Evolutionary conservation across 2,797 vertebrate species (phyloP), one percentile per base, ranked within the genome.

Genomic region (Sternotherus odoratus): DNA sequence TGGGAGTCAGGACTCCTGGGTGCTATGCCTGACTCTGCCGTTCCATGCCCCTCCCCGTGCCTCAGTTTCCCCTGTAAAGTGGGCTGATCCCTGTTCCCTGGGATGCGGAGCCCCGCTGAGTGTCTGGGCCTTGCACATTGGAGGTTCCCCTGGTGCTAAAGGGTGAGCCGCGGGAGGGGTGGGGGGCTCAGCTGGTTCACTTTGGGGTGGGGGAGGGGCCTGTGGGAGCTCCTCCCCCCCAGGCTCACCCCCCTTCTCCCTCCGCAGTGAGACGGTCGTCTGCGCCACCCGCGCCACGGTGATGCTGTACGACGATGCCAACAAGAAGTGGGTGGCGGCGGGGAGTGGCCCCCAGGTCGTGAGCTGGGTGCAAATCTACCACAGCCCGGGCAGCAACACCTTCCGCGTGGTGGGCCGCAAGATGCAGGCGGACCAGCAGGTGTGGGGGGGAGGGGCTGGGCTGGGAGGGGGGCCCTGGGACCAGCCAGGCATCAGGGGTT

Each of bases 331-430:
- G 99, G 89, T 99, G 72, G 98, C 99, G 0, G 99, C 99, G 0
- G 99, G 99, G 33, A 81, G 98, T 0, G 99, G 99, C 21, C 9
- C 98, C 13, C 99, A 98, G 94, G 9, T 95, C 96, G 98, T 98
- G 98, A 99, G 99, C 98, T 98, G 99, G 2, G 98, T 99, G 79
- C 99, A 99, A 97, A 99, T 99, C 97, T 99, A 98, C 97, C 99
- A 99, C 97, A 99, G 98, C 89, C 98, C 99, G 16, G 75, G 94
- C 23, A 97, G 79, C 97, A 99, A 99, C 81, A 96, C 98, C 95
- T 99, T 99, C 98, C 98, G 99, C 28, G 98, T 99, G 63, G 99
- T 99, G 12, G 99, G 99, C 53, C 98, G 99, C 92, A 99, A 99
- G 97, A 98, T 99, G 98, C 99, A 99, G 96, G 96, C 98, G 0